Conservation (phyloP, 92 coral and sea anemone genomes). For the Palythoa caribaeorum region DNA sequence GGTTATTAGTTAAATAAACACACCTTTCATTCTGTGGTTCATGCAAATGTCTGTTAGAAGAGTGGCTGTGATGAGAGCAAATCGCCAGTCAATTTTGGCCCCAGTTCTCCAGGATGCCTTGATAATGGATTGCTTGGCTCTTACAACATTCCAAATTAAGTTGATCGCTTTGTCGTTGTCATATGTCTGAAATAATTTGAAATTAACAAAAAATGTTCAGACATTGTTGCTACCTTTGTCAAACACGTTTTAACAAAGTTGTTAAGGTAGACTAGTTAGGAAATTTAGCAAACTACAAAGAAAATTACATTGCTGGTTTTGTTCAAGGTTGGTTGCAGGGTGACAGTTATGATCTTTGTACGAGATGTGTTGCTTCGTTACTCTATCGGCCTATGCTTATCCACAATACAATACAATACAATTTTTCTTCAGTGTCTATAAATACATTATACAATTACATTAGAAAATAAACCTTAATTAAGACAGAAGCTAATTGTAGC, state of each 20-base stretch:
- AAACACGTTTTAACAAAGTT: neutral
- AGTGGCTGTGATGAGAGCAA: slow-evolving; percentile 18
- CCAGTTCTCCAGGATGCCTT: slow-evolving; percentile 19
- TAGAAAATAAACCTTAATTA: too few species aligned
- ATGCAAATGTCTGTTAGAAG: slow-evolving; percentile 21
- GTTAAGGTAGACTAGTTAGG: too few species aligned
- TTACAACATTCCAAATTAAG: neutral
- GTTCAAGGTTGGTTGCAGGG: too few species aligned
- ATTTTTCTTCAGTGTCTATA: too few species aligned
- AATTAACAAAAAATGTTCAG: neutral
- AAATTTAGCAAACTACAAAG: too few species aligned
- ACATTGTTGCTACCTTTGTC: neutral
- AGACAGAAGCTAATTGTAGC: too few species aligned
- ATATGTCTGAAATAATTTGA: neutral
- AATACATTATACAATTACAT: too few species aligned
- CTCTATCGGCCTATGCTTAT: too few species aligned
- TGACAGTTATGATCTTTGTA: too few species aligned
- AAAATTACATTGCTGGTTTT: too few species aligned
- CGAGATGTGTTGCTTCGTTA: too few species aligned
- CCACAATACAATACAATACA: too few species aligned
- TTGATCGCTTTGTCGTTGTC: slow-evolving; percentile 14
- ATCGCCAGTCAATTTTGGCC: slow-evolving; percentile 32
- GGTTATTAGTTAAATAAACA: neutral
- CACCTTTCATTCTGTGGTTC: slow-evolving; percentile 20
- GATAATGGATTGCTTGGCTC: neutral